phyloP scores from a whole-genome alignment of 2,797 vertebrate genomes.

The Semaprochilodus insignis region DNA sequence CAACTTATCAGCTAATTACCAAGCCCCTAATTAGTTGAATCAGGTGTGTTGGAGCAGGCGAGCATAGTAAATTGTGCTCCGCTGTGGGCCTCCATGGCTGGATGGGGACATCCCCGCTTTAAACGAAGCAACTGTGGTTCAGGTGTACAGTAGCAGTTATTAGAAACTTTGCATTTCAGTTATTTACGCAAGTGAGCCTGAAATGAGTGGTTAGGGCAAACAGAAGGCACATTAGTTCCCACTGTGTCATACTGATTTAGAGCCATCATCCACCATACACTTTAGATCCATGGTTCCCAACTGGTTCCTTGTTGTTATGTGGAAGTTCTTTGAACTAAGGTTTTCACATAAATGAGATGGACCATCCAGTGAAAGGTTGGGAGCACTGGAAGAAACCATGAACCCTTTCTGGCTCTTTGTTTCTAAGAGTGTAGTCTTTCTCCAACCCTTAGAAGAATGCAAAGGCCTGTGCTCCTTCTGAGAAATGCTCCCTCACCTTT shows the following conservation, averaged over 20 bases:
- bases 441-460: not conserved
- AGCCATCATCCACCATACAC: not conserved
- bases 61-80: conserved; percentile 3
- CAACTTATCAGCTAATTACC: conserved; percentile 9
- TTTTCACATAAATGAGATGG: too few relatives aligned
- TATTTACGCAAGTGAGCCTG: not conserved
- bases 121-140: not conserved
- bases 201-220: not conserved
- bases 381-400: not conserved
- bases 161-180: not conserved
- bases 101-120: not conserved
- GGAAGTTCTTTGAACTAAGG: too few relatives aligned
- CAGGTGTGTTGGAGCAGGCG: not conserved
- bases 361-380: not conserved
- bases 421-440: not conserved
- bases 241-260: not conserved
- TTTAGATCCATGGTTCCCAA: too few relatives aligned
- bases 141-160: conserved; percentile 3
- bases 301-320: too few relatives aligned
- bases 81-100: not conserved
- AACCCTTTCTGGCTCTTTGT: not conserved
- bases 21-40: conserved; percentile 19
- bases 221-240: not conserved
- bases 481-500: conserved; percentile 41
- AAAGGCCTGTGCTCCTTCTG: conserved; percentile 26